Percentiles rank a stretch among this genome's conserved stretches.
phyloP scores from a whole-genome alignment of 1,140 invertebrate species.

The Zaprionus taronus region DNA sequence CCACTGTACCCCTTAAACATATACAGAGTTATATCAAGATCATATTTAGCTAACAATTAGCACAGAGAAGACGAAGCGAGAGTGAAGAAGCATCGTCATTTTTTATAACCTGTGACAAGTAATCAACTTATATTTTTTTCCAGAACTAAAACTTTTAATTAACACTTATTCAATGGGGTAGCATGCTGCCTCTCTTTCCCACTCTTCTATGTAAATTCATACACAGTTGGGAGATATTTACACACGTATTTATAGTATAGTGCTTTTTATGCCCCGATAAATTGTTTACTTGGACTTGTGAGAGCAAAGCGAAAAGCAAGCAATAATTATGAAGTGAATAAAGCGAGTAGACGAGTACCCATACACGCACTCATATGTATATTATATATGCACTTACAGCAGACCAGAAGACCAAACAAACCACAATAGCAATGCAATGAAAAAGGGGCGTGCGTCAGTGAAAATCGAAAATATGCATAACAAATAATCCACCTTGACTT shows the following conservation, averaged over 20 bases:
- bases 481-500: background rate
- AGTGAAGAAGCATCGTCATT: background rate
- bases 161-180: conserved; percentile 9
- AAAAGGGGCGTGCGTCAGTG: conserved; percentile 42
- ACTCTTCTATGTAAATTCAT: background rate
- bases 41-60: conserved; percentile 42
- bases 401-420: conserved; percentile 10
- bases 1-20: too few species aligned
- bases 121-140: conserved; percentile 1
- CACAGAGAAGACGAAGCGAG: conserved; percentile 7
- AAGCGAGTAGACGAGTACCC: background rate
- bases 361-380: background rate
- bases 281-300: conserved; percentile 10
- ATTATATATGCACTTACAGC: background rate
- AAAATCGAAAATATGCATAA: background rate
- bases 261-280: background rate
- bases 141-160: conserved; percentile 14
- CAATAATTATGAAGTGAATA: conserved; percentile 3
- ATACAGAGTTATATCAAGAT: background rate
- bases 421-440: conserved; percentile 2
- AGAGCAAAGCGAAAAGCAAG: background rate
- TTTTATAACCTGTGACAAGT: background rate
- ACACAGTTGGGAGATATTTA: background rate
- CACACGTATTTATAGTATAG: background rate
- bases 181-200: background rate